Base-by-base conservation (phyloP, 2,797 vertebrate species). In the Anabas testudineus region DNA sequence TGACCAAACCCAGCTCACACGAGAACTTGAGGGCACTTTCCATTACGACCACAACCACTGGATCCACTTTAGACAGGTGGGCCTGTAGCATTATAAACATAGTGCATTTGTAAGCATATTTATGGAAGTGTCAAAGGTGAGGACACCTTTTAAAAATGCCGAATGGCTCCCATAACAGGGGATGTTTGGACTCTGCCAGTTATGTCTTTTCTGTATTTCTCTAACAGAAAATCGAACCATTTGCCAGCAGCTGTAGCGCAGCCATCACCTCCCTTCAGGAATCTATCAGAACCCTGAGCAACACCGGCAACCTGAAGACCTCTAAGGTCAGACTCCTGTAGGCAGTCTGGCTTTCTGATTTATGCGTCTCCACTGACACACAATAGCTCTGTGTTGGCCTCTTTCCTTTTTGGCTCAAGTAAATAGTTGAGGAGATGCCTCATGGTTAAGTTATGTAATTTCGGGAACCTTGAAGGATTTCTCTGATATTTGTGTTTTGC, bases 171-270 rank as follows among this genome's bases (percentile, higher is more conserved):
- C 26, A 18, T 2, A 49, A 41, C 14, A 74, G 28, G n/a, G 56
- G 48, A 62, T 54, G n/a, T 67, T 74, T 68, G 60, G 8, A 46
- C 41, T 39, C 2, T 51, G 1, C 8, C 63, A 22, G 66, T 54
- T 53, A 37, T 75, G 43, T 46, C 51, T 42, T 7, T 52, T 18
- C 14, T 32, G 21, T 43, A 32, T 59, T 53, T 72, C 21, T 59
- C 36, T 67, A 22, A n/a, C 68, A 97, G 95, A 97, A 95, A 93
- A 93, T 96, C 16, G 95, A 96, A 60, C 89, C 91, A 1, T 96
- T 96, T 80, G 91, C 92, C 62, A 79, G 78, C 65, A 95, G 91
- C 79, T 97, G 95, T 60, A 89, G 86, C 16, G 74, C 80, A 0
- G 95, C 95, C 55, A 88, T 95, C 72, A 61, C 85, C 36, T 95